Evolutionary conservation across 2,113 vertebrate species (phyloP).

Genomic region (Macroglossus sobrinus): DNA sequence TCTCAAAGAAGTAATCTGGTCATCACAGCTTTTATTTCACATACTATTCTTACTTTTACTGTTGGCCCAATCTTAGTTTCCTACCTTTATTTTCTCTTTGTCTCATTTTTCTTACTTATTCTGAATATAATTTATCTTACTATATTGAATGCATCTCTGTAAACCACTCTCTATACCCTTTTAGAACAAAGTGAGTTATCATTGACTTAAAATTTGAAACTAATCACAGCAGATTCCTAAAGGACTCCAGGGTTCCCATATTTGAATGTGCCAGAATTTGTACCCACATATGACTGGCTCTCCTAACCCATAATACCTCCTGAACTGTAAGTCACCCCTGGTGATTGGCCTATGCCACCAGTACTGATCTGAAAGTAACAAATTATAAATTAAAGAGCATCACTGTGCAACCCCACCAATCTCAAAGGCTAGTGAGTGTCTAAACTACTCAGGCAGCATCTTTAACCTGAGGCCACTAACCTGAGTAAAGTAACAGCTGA

Average conservation of each 20-base stretch:
- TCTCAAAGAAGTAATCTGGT: neutral
- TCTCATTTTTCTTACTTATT: constrained; percentile 34
- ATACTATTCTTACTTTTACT: constrained; percentile 1
- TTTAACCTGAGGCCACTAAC: neutral
- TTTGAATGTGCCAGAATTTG: neutral
- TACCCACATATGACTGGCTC: neutral
- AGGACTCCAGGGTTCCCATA: neutral
- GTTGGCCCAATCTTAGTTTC: neutral
- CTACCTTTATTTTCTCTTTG: constrained; percentile 4
- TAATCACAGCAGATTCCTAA: constrained; percentile 27
- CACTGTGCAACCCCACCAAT: neutral
- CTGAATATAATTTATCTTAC: neutral
- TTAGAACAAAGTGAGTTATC: neutral
- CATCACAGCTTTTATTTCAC: neutral
- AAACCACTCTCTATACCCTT: neutral
- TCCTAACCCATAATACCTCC: neutral
- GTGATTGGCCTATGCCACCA: neutral
- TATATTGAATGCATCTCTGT: neutral
- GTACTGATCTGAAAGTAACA: neutral
- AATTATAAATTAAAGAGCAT: neutral
- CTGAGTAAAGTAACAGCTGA: neutral
- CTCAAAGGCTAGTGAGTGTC: neutral
- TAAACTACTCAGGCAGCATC: neutral
- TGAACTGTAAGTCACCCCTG: neutral
- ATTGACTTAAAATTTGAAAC: constrained; percentile 3